phyloP scores from a whole-genome alignment of 2,113 vertebrate genomes.

The Anhinga anhinga region DNA sequence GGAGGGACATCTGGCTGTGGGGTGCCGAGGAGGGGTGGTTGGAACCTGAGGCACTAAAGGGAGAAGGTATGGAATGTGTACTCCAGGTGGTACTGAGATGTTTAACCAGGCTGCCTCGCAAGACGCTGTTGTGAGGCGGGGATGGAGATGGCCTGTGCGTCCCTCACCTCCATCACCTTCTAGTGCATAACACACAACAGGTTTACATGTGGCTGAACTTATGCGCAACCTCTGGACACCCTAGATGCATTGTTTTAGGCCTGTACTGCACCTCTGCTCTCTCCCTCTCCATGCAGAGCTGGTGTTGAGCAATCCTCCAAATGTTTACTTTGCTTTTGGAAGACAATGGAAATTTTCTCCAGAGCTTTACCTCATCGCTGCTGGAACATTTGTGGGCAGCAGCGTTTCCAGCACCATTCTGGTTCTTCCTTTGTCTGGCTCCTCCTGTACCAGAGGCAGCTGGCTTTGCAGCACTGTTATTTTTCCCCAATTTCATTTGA shows the following conservation, averaged over 20 bases:
- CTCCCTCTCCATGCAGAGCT: not conserved
- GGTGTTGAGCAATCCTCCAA: not conserved
- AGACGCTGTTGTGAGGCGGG: not conserved
- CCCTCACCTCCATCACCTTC: not conserved
- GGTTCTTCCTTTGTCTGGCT: not conserved
- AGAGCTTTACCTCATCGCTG: constrained; percentile 4
- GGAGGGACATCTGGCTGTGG: not conserved
- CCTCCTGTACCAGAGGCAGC: not conserved
- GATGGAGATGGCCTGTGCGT: not conserved
- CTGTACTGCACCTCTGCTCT: not conserved
- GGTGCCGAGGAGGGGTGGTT: not conserved
- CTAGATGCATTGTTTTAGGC: not conserved
- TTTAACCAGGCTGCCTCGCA: not conserved
- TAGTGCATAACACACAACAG: not conserved
- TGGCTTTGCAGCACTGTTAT: not conserved
- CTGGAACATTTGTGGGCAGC: not conserved
- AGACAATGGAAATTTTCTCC: constrained; percentile 44
- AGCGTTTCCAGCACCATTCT: not conserved
- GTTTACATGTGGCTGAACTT: not conserved
- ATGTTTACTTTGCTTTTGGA: not conserved
- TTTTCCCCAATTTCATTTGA: not conserved
- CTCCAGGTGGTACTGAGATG: not conserved
- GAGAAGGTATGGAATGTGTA: not conserved
- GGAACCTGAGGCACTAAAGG: not conserved
- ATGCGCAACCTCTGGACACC: not conserved